Conservation (phyloP, 2,888 invertebrate species). For the Vandiemenella viatica region DNA sequence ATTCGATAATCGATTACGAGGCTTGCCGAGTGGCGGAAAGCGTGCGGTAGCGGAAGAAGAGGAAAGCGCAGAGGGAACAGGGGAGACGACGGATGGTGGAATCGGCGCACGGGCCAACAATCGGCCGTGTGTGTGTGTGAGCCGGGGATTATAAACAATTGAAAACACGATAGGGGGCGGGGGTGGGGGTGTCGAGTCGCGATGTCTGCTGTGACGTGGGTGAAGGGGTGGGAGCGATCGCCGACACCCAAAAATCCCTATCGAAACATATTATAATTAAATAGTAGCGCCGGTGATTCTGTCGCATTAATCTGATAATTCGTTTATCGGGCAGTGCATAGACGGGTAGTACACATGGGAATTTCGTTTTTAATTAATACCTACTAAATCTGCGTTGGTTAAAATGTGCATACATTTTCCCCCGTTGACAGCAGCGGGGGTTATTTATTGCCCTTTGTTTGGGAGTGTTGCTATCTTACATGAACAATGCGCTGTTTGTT, state of each 20-base stretch:
- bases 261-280: neutral
- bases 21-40: too few species aligned
- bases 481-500: too few species aligned
- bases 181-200: too few species aligned
- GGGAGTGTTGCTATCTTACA: too few species aligned
- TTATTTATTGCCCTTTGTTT: too few species aligned
- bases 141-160: neutral
- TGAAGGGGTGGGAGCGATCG: too few species aligned
- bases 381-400: neutral
- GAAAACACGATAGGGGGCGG: too few species aligned
- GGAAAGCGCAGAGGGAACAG: neutral
- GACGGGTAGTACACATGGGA: neutral
- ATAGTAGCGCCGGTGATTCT: neutral
- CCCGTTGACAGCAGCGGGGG: too few species aligned
- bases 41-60: neutral
- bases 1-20: conserved; percentile 11
- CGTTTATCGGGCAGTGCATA: neutral
- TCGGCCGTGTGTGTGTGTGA: too few species aligned
- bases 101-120: neutral
- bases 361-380: neutral
- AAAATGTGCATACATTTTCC: neutral
- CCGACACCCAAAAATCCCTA: too few species aligned
- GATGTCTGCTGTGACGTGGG: too few species aligned
- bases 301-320: neutral
- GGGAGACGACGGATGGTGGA: neutral